Evolutionary conservation across 2,113 vertebrate species (phyloP), one percentile per base, ranked within the genome.

Genomic region (Lophotis ruficrista): DNA sequence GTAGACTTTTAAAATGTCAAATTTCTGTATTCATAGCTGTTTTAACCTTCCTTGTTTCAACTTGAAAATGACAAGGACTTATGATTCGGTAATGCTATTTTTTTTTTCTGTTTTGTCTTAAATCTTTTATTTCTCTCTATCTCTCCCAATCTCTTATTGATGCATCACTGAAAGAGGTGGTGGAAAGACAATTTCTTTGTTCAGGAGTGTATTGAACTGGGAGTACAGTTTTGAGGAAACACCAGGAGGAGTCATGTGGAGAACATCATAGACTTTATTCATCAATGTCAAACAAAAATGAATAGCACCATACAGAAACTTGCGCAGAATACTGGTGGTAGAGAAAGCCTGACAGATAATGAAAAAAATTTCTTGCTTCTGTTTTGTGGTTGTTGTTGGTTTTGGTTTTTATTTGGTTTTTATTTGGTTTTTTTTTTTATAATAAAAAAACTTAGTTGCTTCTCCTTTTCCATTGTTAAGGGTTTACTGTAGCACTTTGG

Each of bases 181-280:
- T 61, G 14, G 68, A 81, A 92, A 88, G 54, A 57, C 17, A 71
- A 19, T 64, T 88, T 71, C 60, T 94, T 93, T 96, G 66, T 78
- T 93, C 24, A 16, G 82, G 48, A 38, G 5, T 22, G 24, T 71
- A 43, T 30, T 84, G 38, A 38, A 57, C 57, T 60, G 75, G 70
- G 43, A 94, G 45, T 19, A 85, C n/a, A 75, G 47, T 87, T 94
- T 82, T 96, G 88, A 95, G 79, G 66, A 96, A 88, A 90, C 35
- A 90, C 28, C 38, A 88, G 61, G 31, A 94, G 38, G 38, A 84
- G 61, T 76, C 87, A 60, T 68, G 85, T 79, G 61, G 82, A 88
- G 62, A 94, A 88, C 69, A 90, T 82, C 61, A 72, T 5, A 94
- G 71, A 28, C 54, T 76, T 88, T 71, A 80, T 57, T 77, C 41